Percentiles rank a stretch among this genome's conserved stretches.
phyloP scores from a whole-genome alignment of 2,113 vertebrate genomes.

The Holacanthus passer region DNA sequence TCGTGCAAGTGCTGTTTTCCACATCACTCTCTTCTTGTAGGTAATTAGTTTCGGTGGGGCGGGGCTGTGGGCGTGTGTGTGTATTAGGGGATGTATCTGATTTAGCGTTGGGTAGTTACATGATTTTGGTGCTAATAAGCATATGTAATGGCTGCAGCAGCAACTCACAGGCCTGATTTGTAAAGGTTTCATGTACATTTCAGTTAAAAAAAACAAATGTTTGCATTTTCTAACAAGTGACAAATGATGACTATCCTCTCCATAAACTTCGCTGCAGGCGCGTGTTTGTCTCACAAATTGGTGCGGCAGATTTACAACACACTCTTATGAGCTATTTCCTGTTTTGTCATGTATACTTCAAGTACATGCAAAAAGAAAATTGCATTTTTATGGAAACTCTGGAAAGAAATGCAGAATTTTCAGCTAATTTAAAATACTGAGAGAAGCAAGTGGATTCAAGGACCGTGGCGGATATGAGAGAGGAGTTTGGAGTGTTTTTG shows the following conservation, averaged over 20 bases:
- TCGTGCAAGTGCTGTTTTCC: conserved; percentile 28
- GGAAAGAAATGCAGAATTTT: conserved; percentile 14
- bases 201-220: too few species aligned
- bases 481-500: conserved; percentile 43
- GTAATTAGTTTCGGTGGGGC: conserved; percentile 43
- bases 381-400: background rate
- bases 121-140: background rate
- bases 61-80: conserved; percentile 7
- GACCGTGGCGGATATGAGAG: conserved; percentile 12
- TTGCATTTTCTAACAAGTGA: background rate
- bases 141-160: background rate
- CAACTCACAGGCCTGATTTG: background rate
- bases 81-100: background rate
- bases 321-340: background rate
- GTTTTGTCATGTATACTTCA: background rate
- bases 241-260: background rate
- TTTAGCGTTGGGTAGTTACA: background rate
- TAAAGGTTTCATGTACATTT: background rate
- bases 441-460: conserved; percentile 16
- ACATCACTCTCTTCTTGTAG: conserved; percentile 35
- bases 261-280: background rate
- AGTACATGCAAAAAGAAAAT: background rate
- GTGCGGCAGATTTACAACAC: too few species aligned
- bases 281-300: background rate
- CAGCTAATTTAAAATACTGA: conserved; percentile 11